Conservation (phyloP, 2,113 vertebrate genomes). For the Spermophilus dauricus region DNA sequence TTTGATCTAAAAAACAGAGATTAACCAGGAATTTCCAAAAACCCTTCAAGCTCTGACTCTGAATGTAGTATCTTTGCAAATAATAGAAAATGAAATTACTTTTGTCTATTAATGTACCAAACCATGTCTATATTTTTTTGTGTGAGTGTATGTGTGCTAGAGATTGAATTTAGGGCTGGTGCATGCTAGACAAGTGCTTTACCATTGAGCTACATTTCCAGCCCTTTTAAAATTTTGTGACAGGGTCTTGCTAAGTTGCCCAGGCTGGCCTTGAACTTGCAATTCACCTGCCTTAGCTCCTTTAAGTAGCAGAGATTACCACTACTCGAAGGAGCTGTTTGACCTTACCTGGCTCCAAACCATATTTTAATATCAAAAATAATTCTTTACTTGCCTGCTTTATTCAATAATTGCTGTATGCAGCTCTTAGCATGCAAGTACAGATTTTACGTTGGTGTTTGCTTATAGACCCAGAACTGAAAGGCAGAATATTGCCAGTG, state of each 20-base stretch:
- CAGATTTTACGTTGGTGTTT: neutral
- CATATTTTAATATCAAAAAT: neutral
- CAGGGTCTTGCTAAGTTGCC: neutral
- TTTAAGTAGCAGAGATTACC: neutral
- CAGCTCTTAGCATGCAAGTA: neutral
- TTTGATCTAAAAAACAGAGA: constrained; percentile 21
- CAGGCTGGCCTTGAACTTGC: neutral
- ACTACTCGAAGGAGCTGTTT: too few relatives aligned
- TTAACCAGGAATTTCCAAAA: constrained; percentile 3
- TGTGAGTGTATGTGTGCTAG: neutral
- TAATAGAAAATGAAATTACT: constrained; percentile 48
- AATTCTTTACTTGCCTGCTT: constrained; percentile 37
- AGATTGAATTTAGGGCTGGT: neutral
- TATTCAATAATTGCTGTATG: neutral
- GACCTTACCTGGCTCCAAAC: neutral
- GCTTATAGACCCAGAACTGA: neutral
- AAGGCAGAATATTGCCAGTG: neutral
- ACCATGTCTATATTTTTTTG: neutral
- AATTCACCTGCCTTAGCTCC: neutral
- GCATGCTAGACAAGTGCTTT: neutral
- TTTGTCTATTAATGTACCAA: constrained; percentile 35
- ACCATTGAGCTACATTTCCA: neutral
- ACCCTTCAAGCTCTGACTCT: neutral
- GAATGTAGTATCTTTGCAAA: constrained; percentile 26
- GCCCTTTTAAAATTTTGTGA: neutral